A percentile compares a stretch with the other conserved stretches of the same genome.
Conservation (phyloP, 2,888 invertebrate genomes). For the Dione vanillae region DNA sequence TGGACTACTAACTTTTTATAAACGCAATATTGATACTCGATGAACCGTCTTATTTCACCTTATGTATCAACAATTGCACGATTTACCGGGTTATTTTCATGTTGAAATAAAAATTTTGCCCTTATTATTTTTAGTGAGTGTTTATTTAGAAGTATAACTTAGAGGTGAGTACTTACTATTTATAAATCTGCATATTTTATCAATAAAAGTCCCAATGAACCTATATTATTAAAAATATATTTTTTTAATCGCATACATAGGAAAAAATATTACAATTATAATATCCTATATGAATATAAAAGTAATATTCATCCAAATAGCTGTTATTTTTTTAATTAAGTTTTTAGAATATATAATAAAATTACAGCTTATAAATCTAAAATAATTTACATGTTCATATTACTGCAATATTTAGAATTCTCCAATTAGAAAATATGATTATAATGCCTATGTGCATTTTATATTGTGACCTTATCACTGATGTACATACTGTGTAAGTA, state of each 20-base stretch:
- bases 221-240: background rate
- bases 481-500: conserved; percentile 36
- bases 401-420: background rate
- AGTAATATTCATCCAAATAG: background rate
- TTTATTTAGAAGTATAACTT: background rate
- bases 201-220: background rate
- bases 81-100: conserved; percentile 19
- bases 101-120: conserved; percentile 6
- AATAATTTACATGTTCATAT: background rate
- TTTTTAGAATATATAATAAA: background rate
- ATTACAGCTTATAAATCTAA: background rate
- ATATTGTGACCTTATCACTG: conserved; percentile 26
- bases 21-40: background rate
- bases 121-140: conserved; percentile 32
- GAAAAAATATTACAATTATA: background rate
- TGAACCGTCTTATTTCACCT: conserved; percentile 2
- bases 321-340: background rate
- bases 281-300: background rate
- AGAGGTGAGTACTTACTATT: conserved; percentile 45
- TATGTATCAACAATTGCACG: background rate
- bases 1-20: background rate
- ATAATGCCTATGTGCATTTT: background rate
- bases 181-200: conserved; percentile 24
- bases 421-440: background rate
- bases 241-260: background rate